Evolutionary conservation across 2,888 invertebrate species (phyloP).

Genomic region (Pandemis cinnamomeana): DNA sequence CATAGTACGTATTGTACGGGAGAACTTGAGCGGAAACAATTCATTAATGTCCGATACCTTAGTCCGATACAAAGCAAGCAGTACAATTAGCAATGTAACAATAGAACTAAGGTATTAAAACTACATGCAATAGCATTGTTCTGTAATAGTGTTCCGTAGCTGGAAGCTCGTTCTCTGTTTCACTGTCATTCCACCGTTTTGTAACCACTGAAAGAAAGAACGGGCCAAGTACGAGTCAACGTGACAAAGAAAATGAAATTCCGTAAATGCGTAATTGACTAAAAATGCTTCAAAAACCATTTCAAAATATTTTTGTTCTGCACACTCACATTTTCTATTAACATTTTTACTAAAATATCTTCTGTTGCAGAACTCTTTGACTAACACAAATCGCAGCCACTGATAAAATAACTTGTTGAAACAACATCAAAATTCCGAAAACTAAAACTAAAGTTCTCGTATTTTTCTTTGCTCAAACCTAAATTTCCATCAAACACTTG

Average conservation of each 20-base stretch:
- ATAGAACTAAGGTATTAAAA: conserved; percentile 1
- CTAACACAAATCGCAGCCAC: background rate
- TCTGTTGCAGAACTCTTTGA: background rate
- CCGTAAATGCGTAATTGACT: too few species aligned
- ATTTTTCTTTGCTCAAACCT: conserved; percentile 27
- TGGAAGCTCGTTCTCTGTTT: background rate
- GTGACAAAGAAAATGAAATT: too few species aligned
- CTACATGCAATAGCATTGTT: conserved; percentile 8
- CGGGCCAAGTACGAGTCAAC: too few species aligned
- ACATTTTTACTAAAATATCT: too few species aligned
- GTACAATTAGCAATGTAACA: background rate
- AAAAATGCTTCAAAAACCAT: too few species aligned
- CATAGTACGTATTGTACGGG: too few species aligned
- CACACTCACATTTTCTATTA: too few species aligned
- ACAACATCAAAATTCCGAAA: background rate
- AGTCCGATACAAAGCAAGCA: too few species aligned
- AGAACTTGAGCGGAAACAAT: background rate
- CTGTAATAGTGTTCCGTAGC: conserved; percentile 7
- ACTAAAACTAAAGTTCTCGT: conserved; percentile 2
- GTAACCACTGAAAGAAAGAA: background rate
- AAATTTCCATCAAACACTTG: conserved; percentile 41
- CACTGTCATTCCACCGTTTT: background rate
- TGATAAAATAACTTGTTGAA: background rate
- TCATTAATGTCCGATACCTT: conserved; percentile 2
- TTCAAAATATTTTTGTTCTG: too few species aligned